A percentile compares a stretch with the other conserved stretches of the same genome.
Conservation (phyloP, 2,113 vertebrate genomes). For the Blennius ocellaris region DNA sequence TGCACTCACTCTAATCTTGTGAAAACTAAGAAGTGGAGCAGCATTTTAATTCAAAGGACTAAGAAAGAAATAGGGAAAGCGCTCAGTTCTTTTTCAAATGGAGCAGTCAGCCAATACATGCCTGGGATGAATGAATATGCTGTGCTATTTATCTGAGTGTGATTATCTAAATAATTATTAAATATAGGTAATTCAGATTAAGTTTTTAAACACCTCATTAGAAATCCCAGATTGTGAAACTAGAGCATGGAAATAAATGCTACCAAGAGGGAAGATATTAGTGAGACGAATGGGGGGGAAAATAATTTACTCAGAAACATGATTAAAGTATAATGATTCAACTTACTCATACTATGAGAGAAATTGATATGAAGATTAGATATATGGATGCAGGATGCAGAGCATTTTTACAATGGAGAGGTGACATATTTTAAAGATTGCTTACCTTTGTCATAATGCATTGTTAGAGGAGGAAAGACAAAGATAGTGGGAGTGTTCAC, state of each 20-base stretch:
- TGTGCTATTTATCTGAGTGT: no score
- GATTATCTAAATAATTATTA: no score
- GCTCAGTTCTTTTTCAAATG: conserved; percentile 18
- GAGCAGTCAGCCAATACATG: not conserved
- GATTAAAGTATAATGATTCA: no score
- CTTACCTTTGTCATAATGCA: conserved; percentile 56
- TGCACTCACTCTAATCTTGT: conserved; percentile 73
- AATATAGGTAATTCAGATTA: not conserved
- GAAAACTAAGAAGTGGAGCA: conserved; percentile 72
- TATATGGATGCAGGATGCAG: not conserved
- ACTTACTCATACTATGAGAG: not conserved
- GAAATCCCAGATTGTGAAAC: not conserved
- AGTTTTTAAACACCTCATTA: not conserved
- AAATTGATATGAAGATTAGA: not conserved
- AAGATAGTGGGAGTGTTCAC: conserved; percentile 57
- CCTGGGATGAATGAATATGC: not conserved
- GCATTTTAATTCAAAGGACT: conserved; percentile 68
- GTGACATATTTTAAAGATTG: conserved; percentile 55
- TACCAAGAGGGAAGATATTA: not conserved
- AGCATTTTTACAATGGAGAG: not conserved
- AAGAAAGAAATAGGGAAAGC: conserved; percentile 39
- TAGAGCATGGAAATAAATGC: not conserved
- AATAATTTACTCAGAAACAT: no score
- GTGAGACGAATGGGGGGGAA: no score
- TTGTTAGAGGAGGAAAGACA: conserved; percentile 49